Evolutionary conservation across 1,140 invertebrate species (phyloP).

Genomic region (Drosophila funebris): DNA sequence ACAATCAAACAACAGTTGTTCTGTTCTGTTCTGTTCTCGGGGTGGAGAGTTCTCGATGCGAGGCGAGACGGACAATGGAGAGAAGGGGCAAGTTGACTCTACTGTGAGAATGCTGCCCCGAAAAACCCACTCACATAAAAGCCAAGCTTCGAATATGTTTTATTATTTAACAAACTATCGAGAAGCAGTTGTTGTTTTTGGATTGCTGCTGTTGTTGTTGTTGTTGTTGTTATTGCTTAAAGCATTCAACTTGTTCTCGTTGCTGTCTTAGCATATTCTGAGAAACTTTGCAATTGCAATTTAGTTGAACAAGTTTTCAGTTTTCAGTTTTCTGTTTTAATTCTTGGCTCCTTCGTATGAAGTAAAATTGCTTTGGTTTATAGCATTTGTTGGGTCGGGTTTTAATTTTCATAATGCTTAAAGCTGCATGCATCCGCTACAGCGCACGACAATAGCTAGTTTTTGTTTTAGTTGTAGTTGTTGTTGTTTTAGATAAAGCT

Average conservation of each 20-base stretch:
- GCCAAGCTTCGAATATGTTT: slow-evolving; percentile 50
- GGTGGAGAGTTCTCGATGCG: background rate
- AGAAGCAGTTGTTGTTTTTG: slow-evolving; percentile 42
- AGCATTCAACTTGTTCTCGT: slow-evolving; percentile 58
- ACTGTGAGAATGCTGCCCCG: slow-evolving; percentile 64
- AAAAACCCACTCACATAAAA: slow-evolving; percentile 66
- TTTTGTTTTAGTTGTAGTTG: slow-evolving; percentile 26
- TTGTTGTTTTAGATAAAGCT: slow-evolving; percentile 57
- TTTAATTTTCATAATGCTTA: slow-evolving; percentile 46
- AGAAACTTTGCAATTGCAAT: slow-evolving; percentile 69
- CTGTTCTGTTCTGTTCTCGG: slow-evolving; percentile 18
- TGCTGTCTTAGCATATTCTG: slow-evolving; percentile 46
- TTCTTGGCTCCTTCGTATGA: slow-evolving; percentile 28
- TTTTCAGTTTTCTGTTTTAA: slow-evolving; percentile 18
- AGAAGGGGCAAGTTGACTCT: background rate
- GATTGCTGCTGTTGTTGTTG: slow-evolving; percentile 34
- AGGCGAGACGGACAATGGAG: background rate
- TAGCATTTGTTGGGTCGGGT: slow-evolving; percentile 22
- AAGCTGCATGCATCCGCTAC: slow-evolving; percentile 60
- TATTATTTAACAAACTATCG: slow-evolving; percentile 66
- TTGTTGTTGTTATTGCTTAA: slow-evolving; percentile 42
- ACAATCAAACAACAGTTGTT: slow-evolving; percentile 54
- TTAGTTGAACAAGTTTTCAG: slow-evolving; percentile 60
- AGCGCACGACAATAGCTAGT: slow-evolving; percentile 53
- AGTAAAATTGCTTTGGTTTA: slow-evolving; percentile 43